These are phyloP conservation scores for Leptocoma aspasia DNA, from an alignment of 2,113 vertebrate genomes.

Conservation along the genomic window DNA sequence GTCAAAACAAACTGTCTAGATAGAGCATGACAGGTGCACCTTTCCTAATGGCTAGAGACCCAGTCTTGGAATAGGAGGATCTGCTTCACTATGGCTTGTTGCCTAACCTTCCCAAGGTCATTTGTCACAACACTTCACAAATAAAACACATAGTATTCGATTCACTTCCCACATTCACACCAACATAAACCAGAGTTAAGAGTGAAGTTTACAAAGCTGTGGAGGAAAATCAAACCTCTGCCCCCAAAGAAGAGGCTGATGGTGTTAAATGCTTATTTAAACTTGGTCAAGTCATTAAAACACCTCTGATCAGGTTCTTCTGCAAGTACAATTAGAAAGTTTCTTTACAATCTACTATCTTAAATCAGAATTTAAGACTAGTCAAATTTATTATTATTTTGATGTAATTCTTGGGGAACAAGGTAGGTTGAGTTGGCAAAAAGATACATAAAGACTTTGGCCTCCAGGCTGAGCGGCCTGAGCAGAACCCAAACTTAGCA, in stretches of 20 bases:
- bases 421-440: neutral
- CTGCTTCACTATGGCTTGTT: neutral
- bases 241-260: neutral
- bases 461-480: neutral
- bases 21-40: constrained; percentile 42
- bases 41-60: neutral
- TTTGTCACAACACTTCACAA: neutral
- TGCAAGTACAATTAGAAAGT: neutral
- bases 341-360: neutral
- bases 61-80: neutral
- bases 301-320: neutral
- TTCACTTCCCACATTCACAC: neutral
- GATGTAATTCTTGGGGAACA: neutral
- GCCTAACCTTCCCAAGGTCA: constrained; percentile 40
- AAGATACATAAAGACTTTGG: neutral
- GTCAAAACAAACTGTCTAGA: constrained; percentile 21
- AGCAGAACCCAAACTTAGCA: neutral
- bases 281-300: neutral
- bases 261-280: neutral
- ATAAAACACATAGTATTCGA: neutral
- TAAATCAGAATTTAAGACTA: neutral
- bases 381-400: neutral
- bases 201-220: neutral
- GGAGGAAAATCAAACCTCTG: neutral
- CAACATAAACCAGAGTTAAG: neutral